Percentiles rank a stretch among this genome's conserved stretches.
phyloP scores from a whole-genome alignment of 2,113 vertebrate species.

The Oncorhynchus nerka region DNA sequence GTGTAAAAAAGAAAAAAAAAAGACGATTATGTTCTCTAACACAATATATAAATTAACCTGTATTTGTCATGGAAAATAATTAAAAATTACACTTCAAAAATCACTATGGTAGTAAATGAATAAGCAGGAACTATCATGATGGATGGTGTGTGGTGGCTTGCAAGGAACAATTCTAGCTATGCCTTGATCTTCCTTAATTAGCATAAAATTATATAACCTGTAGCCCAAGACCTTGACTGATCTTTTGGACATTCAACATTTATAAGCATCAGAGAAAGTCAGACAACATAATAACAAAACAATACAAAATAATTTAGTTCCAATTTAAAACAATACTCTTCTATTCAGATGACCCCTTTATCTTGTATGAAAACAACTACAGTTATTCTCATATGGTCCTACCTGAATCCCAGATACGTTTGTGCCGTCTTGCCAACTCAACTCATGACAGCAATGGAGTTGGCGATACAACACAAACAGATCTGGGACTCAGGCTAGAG shows the following conservation, averaged over 20 bases:
- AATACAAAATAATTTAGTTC: conserved; percentile 74
- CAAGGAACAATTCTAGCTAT: conserved; percentile 26
- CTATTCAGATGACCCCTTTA: conserved; percentile 53
- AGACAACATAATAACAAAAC: conserved; percentile 36
- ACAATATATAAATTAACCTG: conserved; percentile 51
- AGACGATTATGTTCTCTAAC: conserved; percentile 28
- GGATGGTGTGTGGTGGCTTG: conserved; percentile 9
- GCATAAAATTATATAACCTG: conserved; percentile 29
- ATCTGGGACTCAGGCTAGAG: too few species aligned
- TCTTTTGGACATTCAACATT: conserved; percentile 45
- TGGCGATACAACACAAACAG: too few species aligned
- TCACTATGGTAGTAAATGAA: conserved; percentile 25
- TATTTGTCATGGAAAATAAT: conserved; percentile 51
- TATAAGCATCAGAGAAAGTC: conserved; percentile 41
- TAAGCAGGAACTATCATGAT: conserved; percentile 28
- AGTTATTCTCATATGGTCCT: conserved; percentile 32
- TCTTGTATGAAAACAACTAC: conserved; percentile 25
- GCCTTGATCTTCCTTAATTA: conserved; percentile 27
- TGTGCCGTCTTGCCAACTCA: too few species aligned
- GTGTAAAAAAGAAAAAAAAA: conserved; percentile 45
- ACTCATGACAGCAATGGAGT: too few species aligned
- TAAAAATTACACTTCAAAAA: conserved; percentile 48
- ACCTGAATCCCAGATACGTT: too few species aligned
- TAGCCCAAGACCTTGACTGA: neutral
- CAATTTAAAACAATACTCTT: conserved; percentile 71